These are phyloP conservation scores for Lucifuga dentata DNA, from an alignment of 2,113 vertebrate genomes.

Conservation along the genomic window DNA sequence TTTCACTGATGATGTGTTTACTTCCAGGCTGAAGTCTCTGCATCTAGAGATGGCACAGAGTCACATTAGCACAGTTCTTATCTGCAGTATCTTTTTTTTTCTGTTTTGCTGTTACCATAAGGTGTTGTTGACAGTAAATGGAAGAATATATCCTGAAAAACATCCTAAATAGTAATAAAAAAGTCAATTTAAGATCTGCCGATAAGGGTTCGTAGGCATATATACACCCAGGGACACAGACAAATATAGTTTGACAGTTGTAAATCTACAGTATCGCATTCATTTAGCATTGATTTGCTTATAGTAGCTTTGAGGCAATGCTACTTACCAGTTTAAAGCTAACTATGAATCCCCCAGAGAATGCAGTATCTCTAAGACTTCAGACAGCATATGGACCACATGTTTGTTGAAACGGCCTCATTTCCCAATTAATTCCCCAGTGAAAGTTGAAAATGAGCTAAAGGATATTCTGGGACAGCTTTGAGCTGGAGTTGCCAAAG, in stretches of 20 bases:
- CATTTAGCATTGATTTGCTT: background rate
- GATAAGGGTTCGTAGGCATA: no score
- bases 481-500: constrained; percentile 55
- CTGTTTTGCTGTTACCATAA: background rate
- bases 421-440: constrained; percentile 33
- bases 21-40: background rate
- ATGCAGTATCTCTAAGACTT: background rate
- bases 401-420: constrained; percentile 32
- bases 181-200: no score
- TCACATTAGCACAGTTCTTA: background rate
- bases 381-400: constrained; percentile 50
- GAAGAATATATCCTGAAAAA: background rate
- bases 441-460: constrained; percentile 42
- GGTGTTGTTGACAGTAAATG: background rate
- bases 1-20: background rate
- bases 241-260: no score
- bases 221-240: no score
- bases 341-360: constrained; percentile 3
- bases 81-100: background rate
- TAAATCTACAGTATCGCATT: background rate
- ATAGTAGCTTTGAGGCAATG: background rate
- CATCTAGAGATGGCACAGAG: background rate
- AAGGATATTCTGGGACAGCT: constrained; percentile 58
- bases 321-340: constrained; percentile 3
- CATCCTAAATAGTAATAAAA: background rate